Percentiles rank a stretch among this genome's conserved stretches.
Evolutionary conservation across 2,888 invertebrate species (phyloP).

Genomic region (Dolichomitus sp.): DNA sequence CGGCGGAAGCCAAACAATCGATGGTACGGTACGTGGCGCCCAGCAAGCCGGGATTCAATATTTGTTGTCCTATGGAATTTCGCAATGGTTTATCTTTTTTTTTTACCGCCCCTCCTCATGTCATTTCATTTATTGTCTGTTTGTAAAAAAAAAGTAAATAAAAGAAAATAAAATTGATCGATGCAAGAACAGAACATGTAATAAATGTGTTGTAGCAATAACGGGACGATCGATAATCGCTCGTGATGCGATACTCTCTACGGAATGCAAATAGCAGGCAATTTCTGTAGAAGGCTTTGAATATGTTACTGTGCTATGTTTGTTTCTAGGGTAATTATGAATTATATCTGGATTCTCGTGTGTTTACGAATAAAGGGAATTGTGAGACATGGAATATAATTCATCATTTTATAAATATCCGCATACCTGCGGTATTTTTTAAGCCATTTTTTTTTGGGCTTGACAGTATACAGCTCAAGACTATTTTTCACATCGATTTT

Average conservation of each 20-base stretch:
- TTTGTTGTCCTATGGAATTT: slow-evolving; percentile 54
- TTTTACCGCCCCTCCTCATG: neutral
- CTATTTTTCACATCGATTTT: no score
- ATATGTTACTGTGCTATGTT: neutral
- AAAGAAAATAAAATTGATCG: no score
- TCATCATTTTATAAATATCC: no score
- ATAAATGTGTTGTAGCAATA: neutral
- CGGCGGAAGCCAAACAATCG: slow-evolving; percentile 63
- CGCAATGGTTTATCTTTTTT: slow-evolving; percentile 25
- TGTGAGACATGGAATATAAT: neutral
- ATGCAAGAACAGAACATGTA: no score
- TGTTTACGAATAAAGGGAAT: neutral
- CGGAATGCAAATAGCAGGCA: neutral
- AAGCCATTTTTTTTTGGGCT: no score
- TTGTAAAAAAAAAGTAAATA: no score
- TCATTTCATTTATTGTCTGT: slow-evolving; percentile 21
- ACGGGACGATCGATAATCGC: neutral
- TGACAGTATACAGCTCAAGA: no score
- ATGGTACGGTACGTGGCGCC: slow-evolving; percentile 44
- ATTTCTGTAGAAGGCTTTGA: neutral
- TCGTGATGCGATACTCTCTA: neutral
- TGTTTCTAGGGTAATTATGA: neutral
- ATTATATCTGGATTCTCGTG: neutral
- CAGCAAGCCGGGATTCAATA: slow-evolving; percentile 49
- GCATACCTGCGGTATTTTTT: no score